phyloP scores from a whole-genome alignment of 35 echinoderm and acorn worm genomes.

The Apostichopus japonicus region DNA sequence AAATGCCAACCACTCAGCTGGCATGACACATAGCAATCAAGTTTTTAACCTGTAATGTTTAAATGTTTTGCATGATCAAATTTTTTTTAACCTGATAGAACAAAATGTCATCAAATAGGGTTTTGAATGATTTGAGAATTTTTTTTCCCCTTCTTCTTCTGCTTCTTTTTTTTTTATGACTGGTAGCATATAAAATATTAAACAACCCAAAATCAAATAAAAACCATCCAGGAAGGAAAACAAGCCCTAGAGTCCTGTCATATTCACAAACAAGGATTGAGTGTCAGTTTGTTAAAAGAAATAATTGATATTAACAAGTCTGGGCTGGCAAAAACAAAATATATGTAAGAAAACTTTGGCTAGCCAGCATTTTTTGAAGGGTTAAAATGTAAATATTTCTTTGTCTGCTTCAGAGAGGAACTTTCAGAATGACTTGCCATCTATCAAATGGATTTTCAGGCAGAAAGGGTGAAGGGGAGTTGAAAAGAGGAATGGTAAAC shows the following conservation, averaged over 20 bases:
- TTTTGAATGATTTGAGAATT: neutral
- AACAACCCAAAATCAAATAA: conserved; percentile 19
- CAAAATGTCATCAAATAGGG: conserved; percentile 2
- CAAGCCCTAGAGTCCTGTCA: neutral
- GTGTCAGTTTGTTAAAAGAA: conserved; percentile 3
- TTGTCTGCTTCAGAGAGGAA: too few relatives aligned
- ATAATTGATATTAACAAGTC: neutral
- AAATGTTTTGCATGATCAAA: neutral
- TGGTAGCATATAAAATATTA: neutral
- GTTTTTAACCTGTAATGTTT: neutral
- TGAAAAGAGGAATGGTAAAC: too few relatives aligned
- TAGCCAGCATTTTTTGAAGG: too few relatives aligned
- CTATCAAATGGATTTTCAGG: too few relatives aligned
- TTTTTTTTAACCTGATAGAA: neutral
- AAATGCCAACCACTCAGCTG: neutral
- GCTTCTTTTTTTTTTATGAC: neutral
- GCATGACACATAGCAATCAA: neutral
- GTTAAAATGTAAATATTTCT: too few relatives aligned
- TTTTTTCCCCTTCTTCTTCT: neutral
- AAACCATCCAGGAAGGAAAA: neutral
- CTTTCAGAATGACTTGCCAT: too few relatives aligned
- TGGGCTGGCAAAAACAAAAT: neutral
- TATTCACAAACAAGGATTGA: neutral
- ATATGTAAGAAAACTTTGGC: neutral
- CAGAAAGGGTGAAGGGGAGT: too few relatives aligned